Conservation (phyloP, 1,140 invertebrate species). For the Atopsyche davidsoni region DNA sequence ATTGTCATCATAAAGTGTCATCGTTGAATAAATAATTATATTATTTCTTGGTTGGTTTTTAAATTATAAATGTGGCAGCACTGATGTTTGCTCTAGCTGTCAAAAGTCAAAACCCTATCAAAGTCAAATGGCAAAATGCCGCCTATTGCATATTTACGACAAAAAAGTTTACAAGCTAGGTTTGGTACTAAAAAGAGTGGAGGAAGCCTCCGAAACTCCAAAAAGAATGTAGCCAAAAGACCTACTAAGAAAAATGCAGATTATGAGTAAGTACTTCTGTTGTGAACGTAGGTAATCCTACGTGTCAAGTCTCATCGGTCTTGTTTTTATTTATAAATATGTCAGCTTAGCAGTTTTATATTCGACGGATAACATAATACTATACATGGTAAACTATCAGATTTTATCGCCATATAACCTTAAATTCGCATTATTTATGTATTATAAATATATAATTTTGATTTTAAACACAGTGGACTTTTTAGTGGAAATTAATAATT, state of each 20-base stretch:
- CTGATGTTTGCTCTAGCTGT: too few species aligned
- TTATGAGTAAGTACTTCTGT: slow-evolving; percentile 6
- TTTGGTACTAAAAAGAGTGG: slow-evolving; percentile 14
- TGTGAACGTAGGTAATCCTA: too few species aligned
- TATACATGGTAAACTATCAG: not conserved
- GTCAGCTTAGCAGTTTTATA: not conserved
- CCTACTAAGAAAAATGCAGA: slow-evolving; percentile 13
- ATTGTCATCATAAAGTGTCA: too few species aligned
- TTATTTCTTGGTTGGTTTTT: too few species aligned
- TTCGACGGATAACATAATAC: not conserved
- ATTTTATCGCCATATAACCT: not conserved
- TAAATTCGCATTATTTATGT: not conserved
- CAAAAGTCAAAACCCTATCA: too few species aligned
- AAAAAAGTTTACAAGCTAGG: slow-evolving; percentile 14
- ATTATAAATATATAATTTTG: not conserved
- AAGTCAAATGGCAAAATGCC: slow-evolving; percentile 18
- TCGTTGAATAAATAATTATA: too few species aligned
- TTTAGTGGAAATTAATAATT: too few species aligned
- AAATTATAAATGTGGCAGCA: too few species aligned
- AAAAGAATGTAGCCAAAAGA: slow-evolving; percentile 9
- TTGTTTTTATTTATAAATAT: slow-evolving; percentile 5
- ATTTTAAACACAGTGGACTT: too few species aligned
- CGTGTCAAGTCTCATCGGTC: too few species aligned
- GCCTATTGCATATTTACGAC: slow-evolving; percentile 16
- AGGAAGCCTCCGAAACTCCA: slow-evolving; percentile 4